phyloP scores from a whole-genome alignment of 2,113 vertebrate genomes.

The Crotalus viridis region DNA sequence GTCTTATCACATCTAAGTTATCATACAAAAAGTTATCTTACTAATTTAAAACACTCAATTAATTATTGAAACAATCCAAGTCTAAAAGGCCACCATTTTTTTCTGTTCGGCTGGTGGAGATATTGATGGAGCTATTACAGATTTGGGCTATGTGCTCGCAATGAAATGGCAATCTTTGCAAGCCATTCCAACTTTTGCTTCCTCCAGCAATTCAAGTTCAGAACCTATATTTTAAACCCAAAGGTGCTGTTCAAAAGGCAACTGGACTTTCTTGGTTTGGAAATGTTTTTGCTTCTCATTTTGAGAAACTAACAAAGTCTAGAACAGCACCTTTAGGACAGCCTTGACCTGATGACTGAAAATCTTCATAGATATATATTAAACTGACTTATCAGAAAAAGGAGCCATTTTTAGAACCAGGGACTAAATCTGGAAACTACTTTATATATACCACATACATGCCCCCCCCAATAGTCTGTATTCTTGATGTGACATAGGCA shows the following conservation, averaged over 20 bases:
- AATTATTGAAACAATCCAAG: too few species aligned
- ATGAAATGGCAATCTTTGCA: not conserved
- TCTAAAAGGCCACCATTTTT: too few species aligned
- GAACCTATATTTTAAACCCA: not conserved
- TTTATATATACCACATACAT: not conserved
- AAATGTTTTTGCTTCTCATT: not conserved
- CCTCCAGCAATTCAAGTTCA: not conserved
- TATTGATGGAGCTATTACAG: not conserved
- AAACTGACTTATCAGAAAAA: not conserved
- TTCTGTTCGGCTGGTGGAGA: not conserved
- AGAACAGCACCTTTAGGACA: not conserved
- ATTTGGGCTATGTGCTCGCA: too few species aligned
- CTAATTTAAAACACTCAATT: too few species aligned
- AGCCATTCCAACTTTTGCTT: not conserved
- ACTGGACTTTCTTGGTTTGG: not conserved
- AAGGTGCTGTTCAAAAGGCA: not conserved
- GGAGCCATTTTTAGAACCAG: not conserved
- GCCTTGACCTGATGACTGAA: not conserved
- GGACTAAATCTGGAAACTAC: not conserved
- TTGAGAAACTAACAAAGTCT: not conserved
- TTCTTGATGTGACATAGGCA: not conserved
- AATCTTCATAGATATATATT: not conserved
- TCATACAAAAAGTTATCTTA: too few species aligned
- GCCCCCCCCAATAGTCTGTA: not conserved
- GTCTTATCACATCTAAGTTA: too few species aligned